Evolutionary conservation across 2,888 invertebrate genomes (phyloP), one percentile per base, ranked within the genome.

Genomic region (Adineta ricciae): DNA sequence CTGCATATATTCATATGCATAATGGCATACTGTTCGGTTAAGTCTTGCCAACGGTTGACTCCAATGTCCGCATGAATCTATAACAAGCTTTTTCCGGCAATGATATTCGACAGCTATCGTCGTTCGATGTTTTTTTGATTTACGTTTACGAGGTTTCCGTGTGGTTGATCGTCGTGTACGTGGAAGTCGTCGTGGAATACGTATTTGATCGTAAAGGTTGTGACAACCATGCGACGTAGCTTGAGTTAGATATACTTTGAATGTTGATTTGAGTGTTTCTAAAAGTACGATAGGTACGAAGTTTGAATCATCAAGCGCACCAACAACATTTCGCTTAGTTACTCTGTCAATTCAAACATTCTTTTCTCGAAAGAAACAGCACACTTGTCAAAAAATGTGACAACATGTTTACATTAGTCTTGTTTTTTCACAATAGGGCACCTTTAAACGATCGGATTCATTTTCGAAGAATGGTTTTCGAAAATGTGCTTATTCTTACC

Each of bases 91-190:
- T 41, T 78, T 38, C 41, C 41, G 38, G 41, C 78, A 78, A 41
- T n/a, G 24, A 78, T 78, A 78, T 78, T 78, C 24, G 9, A 78
- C 4, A 41, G 19, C 78, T 24, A 41, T 14, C 41, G 41, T 78
- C 41, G 41, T 41, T 41, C 78, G 78, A 78, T 41, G 78, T 2
- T 11, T 41, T 78, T 78, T 78, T 1, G 9, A 14, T 64, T 36
- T 64, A 32, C 19, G 19, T 32, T 24, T 11, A 27, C 64, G 64
- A 27, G 64, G 64, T 83, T 83, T 84, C 24, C 78, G 32, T n/a
- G 85, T 85, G 24, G 85, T 85, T 72, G 85, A 73, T 21, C 24
- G 46, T 82, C 83, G 83, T 82, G 73, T 50, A n/a, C 85, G 85
- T 5, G 83, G 85, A n/a, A 84, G 54, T n/a, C 83, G 54, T n/a